Conservation (phyloP, 1,140 invertebrate genomes). For the Oreohelix idahoensis region DNA sequence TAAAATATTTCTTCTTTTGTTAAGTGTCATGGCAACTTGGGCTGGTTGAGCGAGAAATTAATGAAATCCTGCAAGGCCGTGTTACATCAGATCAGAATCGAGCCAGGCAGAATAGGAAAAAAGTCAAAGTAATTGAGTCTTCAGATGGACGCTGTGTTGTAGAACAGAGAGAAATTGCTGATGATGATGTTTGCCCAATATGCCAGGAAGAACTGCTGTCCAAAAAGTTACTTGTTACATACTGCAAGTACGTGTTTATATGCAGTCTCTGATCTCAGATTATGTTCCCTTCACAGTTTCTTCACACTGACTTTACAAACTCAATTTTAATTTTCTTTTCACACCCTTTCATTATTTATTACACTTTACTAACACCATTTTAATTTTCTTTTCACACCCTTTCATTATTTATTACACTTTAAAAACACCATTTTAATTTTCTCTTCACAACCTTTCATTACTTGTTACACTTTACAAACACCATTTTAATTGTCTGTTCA, state of each 20-base stretch:
- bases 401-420: too few species aligned
- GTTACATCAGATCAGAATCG: constrained; percentile 37
- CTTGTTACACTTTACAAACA: too few species aligned
- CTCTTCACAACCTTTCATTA: too few species aligned
- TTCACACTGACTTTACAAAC: too few species aligned
- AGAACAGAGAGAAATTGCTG: constrained; percentile 68
- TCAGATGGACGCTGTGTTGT: constrained; percentile 56
- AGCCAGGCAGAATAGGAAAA: constrained; percentile 41
- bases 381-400: too few species aligned
- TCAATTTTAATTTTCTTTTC: too few species aligned
- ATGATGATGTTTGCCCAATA: constrained; percentile 73
- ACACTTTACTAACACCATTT: too few species aligned
- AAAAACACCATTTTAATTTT: too few species aligned
- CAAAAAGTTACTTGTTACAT: constrained; percentile 72
- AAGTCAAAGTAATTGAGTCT: constrained; percentile 35
- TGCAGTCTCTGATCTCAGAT: neutral
- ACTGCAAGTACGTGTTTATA: constrained; percentile 67
- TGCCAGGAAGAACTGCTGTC: constrained; percentile 73
- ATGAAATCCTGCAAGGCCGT: constrained; percentile 65
- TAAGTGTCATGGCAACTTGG: constrained; percentile 72
- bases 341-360: too few species aligned
- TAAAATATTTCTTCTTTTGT: constrained; percentile 34
- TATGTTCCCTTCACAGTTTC: too few species aligned
- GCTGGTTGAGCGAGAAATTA: constrained; percentile 72
- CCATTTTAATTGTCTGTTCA: too few species aligned